Conservation (phyloP, 1,140 invertebrate genomes). For the Laupala kohalensis region DNA sequence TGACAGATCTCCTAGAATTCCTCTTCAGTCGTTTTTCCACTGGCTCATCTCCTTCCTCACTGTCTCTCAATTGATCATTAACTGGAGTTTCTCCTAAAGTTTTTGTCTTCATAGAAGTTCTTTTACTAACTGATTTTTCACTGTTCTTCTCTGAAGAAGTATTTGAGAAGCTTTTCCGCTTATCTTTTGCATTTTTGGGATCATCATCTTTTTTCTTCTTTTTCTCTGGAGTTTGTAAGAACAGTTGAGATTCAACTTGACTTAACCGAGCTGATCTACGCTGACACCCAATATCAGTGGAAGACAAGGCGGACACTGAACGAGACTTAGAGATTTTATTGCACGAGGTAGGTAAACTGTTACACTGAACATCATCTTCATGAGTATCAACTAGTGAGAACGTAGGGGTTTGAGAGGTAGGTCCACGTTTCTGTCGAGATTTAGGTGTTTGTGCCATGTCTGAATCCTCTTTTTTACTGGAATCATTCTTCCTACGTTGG, state of each 20-base stretch:
- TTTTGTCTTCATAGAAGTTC: background rate
- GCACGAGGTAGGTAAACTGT: background rate
- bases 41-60: background rate
- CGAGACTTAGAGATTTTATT: background rate
- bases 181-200: background rate
- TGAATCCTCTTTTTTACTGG: background rate
- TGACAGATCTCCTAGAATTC: background rate
- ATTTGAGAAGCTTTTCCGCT: background rate
- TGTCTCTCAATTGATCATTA: background rate
- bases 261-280: background rate
- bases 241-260: background rate
- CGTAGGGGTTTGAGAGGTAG: background rate
- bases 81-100: background rate
- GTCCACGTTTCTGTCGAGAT: background rate
- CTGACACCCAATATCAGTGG: background rate
- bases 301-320: background rate
- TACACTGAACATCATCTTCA: background rate
- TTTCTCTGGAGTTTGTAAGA: background rate
- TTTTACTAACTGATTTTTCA: background rate
- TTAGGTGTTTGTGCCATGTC: background rate
- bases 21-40: background rate
- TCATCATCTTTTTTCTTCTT: background rate
- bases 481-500: background rate
- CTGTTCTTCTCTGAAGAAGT: background rate
- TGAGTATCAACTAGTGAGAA: background rate